Evolutionary conservation across 2,797 vertebrate genomes (phyloP).

Genomic region (Semotilus atromaculatus): DNA sequence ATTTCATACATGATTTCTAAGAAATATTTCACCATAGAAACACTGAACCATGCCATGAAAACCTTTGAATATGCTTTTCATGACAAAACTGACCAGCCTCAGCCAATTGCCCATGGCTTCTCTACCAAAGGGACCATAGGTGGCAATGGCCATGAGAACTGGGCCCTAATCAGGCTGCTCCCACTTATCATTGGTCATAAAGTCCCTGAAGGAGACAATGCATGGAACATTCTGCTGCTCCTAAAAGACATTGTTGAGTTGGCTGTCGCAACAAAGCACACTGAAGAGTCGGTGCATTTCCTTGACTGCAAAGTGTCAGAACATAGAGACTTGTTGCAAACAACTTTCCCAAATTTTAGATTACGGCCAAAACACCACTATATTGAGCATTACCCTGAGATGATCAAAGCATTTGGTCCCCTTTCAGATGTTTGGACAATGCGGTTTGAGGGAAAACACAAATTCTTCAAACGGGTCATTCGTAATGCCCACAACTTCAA

Average conservation of each 20-base stretch:
- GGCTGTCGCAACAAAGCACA: not conserved
- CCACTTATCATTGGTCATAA: not conserved
- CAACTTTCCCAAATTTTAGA: too few relatives aligned
- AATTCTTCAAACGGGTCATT: too few relatives aligned
- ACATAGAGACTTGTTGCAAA: not conserved
- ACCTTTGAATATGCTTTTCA: not conserved
- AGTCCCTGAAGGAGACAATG: not conserved
- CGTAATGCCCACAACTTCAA: too few relatives aligned
- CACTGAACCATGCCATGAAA: not conserved
- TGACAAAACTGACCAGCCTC: not conserved
- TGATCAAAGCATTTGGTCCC: not conserved
- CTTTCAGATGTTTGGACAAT: too few relatives aligned
- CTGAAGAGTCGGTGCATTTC: not conserved
- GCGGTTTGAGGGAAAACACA: too few relatives aligned
- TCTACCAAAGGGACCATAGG: not conserved
- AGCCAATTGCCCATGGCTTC: not conserved
- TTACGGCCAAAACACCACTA: not conserved
- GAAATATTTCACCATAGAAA: not conserved
- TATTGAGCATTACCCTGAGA: not conserved
- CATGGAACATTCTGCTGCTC: constrained; percentile 16
- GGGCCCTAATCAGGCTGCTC: not conserved
- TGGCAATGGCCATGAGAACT: constrained; percentile 9
- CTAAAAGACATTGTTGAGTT: constrained; percentile 36
- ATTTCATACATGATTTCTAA: not conserved
- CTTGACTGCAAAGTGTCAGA: not conserved